A percentile compares a stretch with the other conserved stretches of the same genome.
Conservation (phyloP, 2,797 vertebrate genomes). For the Sebastolobus alascanus region DNA sequence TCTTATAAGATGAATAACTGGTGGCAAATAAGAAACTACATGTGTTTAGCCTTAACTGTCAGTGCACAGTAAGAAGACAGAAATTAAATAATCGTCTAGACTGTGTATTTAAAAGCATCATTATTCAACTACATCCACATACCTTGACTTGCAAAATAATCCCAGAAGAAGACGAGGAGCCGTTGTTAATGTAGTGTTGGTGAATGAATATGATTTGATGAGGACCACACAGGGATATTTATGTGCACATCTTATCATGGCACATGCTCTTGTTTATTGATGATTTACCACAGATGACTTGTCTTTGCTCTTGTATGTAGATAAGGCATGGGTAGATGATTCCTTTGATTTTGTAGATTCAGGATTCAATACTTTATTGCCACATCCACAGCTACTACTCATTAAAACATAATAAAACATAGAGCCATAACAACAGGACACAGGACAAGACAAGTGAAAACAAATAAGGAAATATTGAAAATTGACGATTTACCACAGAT, state of each 20-base stretch:
- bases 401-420: neutral
- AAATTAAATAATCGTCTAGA: neutral
- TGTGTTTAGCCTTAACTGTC: neutral
- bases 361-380: neutral
- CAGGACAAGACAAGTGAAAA: neutral
- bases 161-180: neutral
- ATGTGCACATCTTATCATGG: slow-evolving; percentile 16
- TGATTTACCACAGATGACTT: slow-evolving; percentile 4
- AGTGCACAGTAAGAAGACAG: neutral
- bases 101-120: neutral
- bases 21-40: neutral
- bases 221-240: slow-evolving; percentile 18
- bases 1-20: neutral
- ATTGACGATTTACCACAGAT: too few relatives aligned
- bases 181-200: neutral
- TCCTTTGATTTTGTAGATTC: neutral
- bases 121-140: neutral
- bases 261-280: neutral
- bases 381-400: neutral
- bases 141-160: slow-evolving; percentile 3
- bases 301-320: neutral
- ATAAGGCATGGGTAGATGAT: neutral
- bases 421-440: neutral
- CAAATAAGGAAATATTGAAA: too few relatives aligned
- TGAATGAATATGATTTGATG: neutral